These are phyloP conservation scores for Andrena cerasifolii DNA, from an alignment of 1,140 invertebrate species.

Conservation along the genomic window DNA sequence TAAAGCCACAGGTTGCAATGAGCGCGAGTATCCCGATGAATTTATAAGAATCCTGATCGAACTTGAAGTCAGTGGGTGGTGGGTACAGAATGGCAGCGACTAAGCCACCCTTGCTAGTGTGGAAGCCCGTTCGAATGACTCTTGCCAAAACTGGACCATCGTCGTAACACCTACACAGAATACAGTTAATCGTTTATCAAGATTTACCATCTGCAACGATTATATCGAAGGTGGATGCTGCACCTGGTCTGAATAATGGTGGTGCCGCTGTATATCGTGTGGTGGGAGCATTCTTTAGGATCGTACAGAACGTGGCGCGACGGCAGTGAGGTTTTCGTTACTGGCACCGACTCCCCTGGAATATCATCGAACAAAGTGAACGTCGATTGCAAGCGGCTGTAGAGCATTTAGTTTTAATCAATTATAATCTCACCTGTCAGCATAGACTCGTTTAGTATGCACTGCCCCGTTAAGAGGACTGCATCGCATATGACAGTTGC, in stretches of 20 bases:
- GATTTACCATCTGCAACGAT: not conserved
- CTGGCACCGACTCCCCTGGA: conserved; percentile 78
- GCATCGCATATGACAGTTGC: conserved; percentile 95
- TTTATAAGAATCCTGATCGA: conserved; percentile 95
- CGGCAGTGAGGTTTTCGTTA: conserved; percentile 78
- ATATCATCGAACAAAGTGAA: conserved; percentile 1
- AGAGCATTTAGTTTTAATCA: not conserved
- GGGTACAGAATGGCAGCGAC: conserved; percentile 97
- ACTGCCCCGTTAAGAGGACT: conserved; percentile 92
- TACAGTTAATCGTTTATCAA: not conserved
- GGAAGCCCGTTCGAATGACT: conserved; percentile 91
- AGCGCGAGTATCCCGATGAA: conserved; percentile 92
- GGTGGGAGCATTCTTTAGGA: conserved; percentile 77
- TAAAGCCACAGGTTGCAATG: conserved; percentile 90
- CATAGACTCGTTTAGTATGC: conserved; percentile 98
- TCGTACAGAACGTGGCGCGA: conserved; percentile 73
- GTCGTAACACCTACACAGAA: conserved; percentile 85
- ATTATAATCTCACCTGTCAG: conserved; percentile 89
- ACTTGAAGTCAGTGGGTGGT: conserved; percentile 96
- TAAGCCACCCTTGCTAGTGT: conserved; percentile 94
- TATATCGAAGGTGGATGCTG: not conserved
- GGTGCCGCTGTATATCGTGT: conserved; percentile 79
- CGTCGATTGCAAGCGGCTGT: not conserved
- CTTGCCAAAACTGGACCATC: conserved; percentile 86
- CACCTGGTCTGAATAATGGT: conserved; percentile 79